Evolutionary conservation across 2,113 vertebrate genomes (phyloP).

Genomic region (Pterocles gutturalis): DNA sequence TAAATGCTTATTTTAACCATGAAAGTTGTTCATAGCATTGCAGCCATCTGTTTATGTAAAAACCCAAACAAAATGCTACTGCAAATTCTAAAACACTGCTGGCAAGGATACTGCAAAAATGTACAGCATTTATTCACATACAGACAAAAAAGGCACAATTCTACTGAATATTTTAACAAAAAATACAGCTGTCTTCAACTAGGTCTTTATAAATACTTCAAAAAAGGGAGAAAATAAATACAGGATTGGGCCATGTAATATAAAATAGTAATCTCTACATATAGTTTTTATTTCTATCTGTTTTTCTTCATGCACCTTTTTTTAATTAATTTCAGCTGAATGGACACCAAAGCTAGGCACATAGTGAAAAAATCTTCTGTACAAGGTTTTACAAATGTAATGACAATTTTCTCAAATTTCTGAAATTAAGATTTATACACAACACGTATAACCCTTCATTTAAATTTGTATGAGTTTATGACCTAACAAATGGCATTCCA

Average conservation of each 20-base stretch:
- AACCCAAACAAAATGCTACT: not conserved
- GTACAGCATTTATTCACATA: constrained; percentile 90
- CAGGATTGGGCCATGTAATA: constrained; percentile 84
- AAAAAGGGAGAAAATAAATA: constrained; percentile 87
- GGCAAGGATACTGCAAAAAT: constrained; percentile 80
- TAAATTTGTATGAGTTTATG: constrained; percentile 62
- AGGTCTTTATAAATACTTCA: constrained; percentile 88
- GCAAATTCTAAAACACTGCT: constrained; percentile 13
- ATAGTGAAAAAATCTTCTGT: constrained; percentile 85
- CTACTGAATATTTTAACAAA: constrained; percentile 87
- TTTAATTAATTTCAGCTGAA: constrained; percentile 79
- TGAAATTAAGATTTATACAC: constrained; percentile 74
- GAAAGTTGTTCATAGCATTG: not conserved
- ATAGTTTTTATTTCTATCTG: constrained; percentile 78
- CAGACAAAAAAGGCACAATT: constrained; percentile 89
- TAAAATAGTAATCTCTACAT: constrained; percentile 89
- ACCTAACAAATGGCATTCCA: constrained; percentile 79
- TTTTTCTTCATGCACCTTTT: constrained; percentile 84
- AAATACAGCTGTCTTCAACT: constrained; percentile 87
- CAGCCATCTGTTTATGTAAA: not conserved
- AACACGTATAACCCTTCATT: constrained; percentile 76
- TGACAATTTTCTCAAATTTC: constrained; percentile 63
- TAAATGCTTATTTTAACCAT: not conserved
- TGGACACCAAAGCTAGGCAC: constrained; percentile 87
- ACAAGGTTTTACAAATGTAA: constrained; percentile 82